A percentile compares a stretch with the other conserved stretches of the same genome.
Conservation (phyloP, 2,797 vertebrate genomes). For the Parotocinclus haroldoi region DNA sequence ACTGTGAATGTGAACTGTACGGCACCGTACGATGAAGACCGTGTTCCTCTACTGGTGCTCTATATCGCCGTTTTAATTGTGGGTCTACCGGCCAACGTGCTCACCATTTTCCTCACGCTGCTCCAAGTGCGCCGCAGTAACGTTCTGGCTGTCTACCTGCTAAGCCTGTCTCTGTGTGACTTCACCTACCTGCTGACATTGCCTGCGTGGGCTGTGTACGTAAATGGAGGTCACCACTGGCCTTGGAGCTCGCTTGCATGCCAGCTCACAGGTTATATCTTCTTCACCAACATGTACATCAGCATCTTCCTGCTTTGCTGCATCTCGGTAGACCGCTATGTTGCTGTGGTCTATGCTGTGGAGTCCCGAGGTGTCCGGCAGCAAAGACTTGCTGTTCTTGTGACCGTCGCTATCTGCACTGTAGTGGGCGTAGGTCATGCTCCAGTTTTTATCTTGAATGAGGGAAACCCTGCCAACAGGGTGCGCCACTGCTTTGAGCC, state of each 20-base stretch:
- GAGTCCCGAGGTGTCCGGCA: slow-evolving; percentile 72
- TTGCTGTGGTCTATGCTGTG: slow-evolving; percentile 75
- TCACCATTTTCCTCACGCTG: slow-evolving; percentile 73
- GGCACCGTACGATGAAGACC: slow-evolving; percentile 54
- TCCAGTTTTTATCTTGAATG: slow-evolving; percentile 67
- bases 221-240: slow-evolving; percentile 68
- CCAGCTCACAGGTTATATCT: slow-evolving; percentile 75
- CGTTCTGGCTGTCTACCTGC: slow-evolving; percentile 80
- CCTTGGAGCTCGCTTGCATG: slow-evolving; percentile 59
- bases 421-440: slow-evolving; percentile 62
- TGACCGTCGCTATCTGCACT: slow-evolving; percentile 51
- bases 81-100: slow-evolving; percentile 80
- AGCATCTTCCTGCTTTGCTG: slow-evolving; percentile 90
- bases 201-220: slow-evolving; percentile 81
- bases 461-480: accelerated
- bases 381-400: slow-evolving; percentile 53
- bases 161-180: slow-evolving; percentile 81
- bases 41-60: slow-evolving; percentile 63
- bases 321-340: slow-evolving; percentile 82
- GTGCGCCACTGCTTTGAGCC: slow-evolving; percentile 76
- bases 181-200: slow-evolving; percentile 81
- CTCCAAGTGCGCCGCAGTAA: slow-evolving; percentile 71
- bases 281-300: slow-evolving; percentile 91
- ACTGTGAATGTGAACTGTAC: slow-evolving; percentile 44
- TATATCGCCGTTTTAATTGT: slow-evolving; percentile 73